These are phyloP conservation scores for Lithobates sylvaticus DNA, from an alignment of 2,797 vertebrate species.

Conservation along the genomic window DNA sequence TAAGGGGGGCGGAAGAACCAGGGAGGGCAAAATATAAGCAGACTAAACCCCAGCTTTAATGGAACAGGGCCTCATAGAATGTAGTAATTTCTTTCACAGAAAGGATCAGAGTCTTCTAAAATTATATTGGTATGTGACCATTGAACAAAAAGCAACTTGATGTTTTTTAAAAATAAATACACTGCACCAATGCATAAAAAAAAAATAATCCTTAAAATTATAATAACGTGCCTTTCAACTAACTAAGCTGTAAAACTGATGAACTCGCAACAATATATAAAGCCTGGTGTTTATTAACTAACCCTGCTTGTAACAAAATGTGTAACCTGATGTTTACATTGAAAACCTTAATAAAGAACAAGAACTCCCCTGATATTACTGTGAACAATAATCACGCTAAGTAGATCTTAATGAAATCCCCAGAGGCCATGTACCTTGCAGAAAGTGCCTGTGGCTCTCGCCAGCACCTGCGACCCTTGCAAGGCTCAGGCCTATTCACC, in stretches of 20 bases:
- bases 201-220: neutral
- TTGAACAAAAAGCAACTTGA: neutral
- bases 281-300: conserved; percentile 34
- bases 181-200: neutral
- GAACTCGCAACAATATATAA: conserved; percentile 9
- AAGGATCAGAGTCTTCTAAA: neutral
- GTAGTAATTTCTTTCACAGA: neutral
- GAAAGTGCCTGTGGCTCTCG: conserved; percentile 48
- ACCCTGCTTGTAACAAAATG: conserved; percentile 46
- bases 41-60: too few relatives aligned
- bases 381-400: conserved; percentile 37
- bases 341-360: conserved; percentile 53
- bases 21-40: too few relatives aligned
- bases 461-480: conserved; percentile 48
- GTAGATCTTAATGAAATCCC: conserved; percentile 62
- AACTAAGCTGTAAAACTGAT: neutral
- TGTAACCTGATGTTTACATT: conserved; percentile 56
- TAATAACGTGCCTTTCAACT: neutral
- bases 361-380: conserved; percentile 40
- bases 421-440: conserved; percentile 50
- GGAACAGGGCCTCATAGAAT: too few relatives aligned
- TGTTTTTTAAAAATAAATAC: neutral
- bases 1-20: too few relatives aligned
- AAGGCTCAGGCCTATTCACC: conserved; percentile 22
- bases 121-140: neutral